These are phyloP conservation scores for Allobates femoralis DNA, from an alignment of 2,797 vertebrate species.

Conservation along the genomic window DNA sequence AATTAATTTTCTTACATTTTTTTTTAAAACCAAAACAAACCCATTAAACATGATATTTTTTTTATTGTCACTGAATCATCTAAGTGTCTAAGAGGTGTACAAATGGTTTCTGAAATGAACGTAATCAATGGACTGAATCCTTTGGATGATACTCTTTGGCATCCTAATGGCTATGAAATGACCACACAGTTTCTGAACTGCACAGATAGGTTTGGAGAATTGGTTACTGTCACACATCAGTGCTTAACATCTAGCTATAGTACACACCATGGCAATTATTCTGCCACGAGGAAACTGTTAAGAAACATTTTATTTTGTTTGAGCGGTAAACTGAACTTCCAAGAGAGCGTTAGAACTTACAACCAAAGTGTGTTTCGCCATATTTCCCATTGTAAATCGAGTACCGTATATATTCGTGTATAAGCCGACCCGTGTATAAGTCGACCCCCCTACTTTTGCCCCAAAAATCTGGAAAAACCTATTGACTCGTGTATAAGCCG, in stretches of 20 bases:
- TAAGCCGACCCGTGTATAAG: too few species aligned
- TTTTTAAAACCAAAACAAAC: background rate
- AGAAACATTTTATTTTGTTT: background rate
- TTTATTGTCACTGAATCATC: background rate
- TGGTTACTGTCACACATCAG: slow-evolving; percentile 35
- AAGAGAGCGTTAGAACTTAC: background rate
- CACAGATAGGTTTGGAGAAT: background rate
- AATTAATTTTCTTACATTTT: too few species aligned
- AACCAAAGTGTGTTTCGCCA: background rate
- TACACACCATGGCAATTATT: slow-evolving; percentile 23
- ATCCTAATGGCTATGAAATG: slow-evolving; percentile 31
- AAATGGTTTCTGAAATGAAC: slow-evolving; percentile 16
- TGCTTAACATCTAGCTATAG: slow-evolving; percentile 2
- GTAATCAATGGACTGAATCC: slow-evolving; percentile 1
- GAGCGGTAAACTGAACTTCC: background rate
- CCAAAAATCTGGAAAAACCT: too few species aligned
- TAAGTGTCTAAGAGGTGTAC: background rate
- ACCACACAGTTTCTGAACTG: slow-evolving; percentile 19
- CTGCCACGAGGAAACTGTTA: slow-evolving; percentile 19
- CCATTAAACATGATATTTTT: background rate
- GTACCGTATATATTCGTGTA: too few species aligned
- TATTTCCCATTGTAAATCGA: background rate
- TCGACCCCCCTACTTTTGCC: too few species aligned
- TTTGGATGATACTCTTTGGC: slow-evolving; percentile 10
- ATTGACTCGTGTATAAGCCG: too few species aligned